Evolutionary conservation across 1,140 invertebrate genomes (phyloP), one percentile per base, ranked within the genome.

Genomic region (Lanistes nyassanus): DNA sequence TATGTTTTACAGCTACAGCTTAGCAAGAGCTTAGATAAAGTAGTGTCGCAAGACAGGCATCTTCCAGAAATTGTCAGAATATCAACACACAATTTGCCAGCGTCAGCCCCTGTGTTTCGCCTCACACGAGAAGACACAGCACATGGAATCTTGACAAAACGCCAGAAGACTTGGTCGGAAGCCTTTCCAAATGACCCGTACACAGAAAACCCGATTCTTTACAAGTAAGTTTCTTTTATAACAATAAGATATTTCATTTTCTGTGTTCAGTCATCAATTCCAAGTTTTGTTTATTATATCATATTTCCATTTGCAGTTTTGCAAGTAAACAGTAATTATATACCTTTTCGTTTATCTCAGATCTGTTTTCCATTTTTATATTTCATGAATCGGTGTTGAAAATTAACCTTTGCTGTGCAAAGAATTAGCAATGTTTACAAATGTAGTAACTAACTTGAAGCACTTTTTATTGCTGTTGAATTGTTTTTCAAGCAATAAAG

Each of bases 151-250:
- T 70, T 88, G 31, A 83, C 71, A 26, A 76, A 78, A 34, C 60
- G 87, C 78, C 87, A 88, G 79, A 76, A 78, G 37, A 82, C 84
- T 0, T 88, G 87, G 87, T 76, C 83, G 26, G 82, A 84, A 67
- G 83, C 82, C 34, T 87, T 87, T 74, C 86, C 87, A n/a, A 87
- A 88, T 82, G 86, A 88, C 60, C 81, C 81, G 16, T 79, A 84
- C 62, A 80, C 80, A 26, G 86, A 88, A 80, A 88, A 88, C 76
- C 86, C 86, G 65, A 83, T 88, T 39, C 56, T 87, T 13, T 85
- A 85, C 74, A 88, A 86, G 87, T 87, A 81, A 77, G 84, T 76
- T 36, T n/a, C 19, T 47, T 26, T 55, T 47, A n/a, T 68, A 26
- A 42, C 23, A 42, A 3, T 68, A 19, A 51, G 34, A 67, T 11